Conservation (phyloP, 2,888 invertebrate genomes). For the Apantesis nais region DNA sequence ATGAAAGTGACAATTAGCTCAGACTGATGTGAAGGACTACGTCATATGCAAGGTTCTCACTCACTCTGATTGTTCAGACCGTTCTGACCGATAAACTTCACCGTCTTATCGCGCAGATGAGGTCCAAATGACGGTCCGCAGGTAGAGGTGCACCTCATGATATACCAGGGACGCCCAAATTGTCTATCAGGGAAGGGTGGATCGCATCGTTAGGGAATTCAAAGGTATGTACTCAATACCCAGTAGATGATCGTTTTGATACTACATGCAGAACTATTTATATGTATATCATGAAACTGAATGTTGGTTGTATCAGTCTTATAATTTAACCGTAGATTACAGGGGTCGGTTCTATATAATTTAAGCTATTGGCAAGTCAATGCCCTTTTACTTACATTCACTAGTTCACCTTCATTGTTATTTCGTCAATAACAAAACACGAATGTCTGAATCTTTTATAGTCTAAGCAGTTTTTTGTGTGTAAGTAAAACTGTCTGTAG, state of each 20-base stretch:
- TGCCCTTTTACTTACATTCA: constrained; percentile 8
- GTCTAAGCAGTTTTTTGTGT: constrained; percentile 43
- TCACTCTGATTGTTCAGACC: no score
- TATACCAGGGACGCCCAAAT: no score
- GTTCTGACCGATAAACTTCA: no score
- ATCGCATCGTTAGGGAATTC: not conserved
- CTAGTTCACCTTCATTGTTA: constrained; percentile 7
- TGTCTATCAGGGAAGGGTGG: no score
- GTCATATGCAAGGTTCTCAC: no score
- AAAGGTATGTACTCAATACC: not conserved
- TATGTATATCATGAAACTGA: not conserved
- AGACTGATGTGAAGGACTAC: no score
- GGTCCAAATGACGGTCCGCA: no score
- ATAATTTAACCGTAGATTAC: not conserved
- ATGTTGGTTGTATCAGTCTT: not conserved
- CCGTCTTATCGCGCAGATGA: no score
- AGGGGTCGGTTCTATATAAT: not conserved
- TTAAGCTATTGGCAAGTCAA: not conserved
- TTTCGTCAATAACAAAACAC: constrained; percentile 45
- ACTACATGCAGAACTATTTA: no score
- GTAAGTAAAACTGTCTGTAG: constrained; percentile 47
- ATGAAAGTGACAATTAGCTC: no score
- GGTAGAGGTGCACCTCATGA: no score
- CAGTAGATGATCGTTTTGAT: no score
- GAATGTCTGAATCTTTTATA: constrained; percentile 45